A percentile compares a stretch with the other conserved stretches of the same genome.
These are phyloP conservation scores for Accipiter virgatus DNA, from an alignment of 2,113 vertebrate species.

Conservation along the genomic window DNA sequence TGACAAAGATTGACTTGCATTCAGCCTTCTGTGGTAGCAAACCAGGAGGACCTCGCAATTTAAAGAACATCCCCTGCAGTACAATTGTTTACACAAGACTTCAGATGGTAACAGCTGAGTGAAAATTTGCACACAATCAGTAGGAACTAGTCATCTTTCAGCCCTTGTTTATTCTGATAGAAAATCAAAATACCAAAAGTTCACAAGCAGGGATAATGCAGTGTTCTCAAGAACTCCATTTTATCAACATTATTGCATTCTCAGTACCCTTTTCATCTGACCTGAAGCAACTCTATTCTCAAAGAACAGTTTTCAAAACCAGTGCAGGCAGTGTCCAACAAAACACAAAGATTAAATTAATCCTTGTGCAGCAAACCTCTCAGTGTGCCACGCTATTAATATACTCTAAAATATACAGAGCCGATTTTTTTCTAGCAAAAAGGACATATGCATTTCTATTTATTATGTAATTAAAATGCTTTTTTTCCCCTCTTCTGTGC, in stretches of 20 bases:
- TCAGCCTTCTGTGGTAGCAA: not conserved
- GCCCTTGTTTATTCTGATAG: not conserved
- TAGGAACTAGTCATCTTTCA: not conserved
- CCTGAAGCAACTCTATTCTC: not conserved
- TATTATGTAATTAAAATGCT: not conserved
- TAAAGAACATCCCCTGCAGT: not conserved
- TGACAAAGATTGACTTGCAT: not conserved
- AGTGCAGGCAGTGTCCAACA: not conserved
- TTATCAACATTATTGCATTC: not conserved
- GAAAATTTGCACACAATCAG: not conserved
- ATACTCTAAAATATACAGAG: not conserved
- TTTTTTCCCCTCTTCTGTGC: not conserved
- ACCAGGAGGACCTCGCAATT: fast-evolving
- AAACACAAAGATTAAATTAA: not conserved
- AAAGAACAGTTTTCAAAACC: not conserved
- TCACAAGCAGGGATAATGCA: not conserved
- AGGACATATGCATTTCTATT: not conserved
- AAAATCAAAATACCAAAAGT: not conserved
- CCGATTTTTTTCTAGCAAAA: not conserved
- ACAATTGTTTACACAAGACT: not conserved
- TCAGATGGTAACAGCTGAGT: not conserved
- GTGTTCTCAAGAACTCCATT: not conserved
- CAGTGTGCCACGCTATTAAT: not conserved
- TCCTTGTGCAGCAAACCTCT: not conserved
- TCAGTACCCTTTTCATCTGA: not conserved